Evolutionary conservation across 2,113 vertebrate genomes (phyloP), one percentile per base, ranked within the genome.

Genomic region (Eolophus roseicapilla): DNA sequence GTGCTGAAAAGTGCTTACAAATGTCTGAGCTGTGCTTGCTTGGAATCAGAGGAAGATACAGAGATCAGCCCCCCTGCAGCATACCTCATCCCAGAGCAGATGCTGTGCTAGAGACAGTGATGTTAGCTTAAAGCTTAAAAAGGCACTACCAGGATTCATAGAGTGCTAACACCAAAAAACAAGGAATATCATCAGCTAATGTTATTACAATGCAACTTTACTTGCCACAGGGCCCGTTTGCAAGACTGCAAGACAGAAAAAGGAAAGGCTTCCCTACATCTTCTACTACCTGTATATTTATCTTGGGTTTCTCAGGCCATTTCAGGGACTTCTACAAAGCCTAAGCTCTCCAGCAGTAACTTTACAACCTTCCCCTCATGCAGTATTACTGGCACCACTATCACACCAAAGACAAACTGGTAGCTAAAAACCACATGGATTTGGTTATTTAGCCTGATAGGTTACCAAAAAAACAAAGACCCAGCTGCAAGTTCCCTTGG

Each of bases 71-170:
- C 11, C 17, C 31, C 35, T 55, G 49, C 31, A 93, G 74, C n/a
- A 71, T 52, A 43, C 39, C 15, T 17, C 39, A 68, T 5, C 77
- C 52, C 37, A 82, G 50, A 83, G 41, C 43, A 84, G 65, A 39
- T 46, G 21, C 21, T 3, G 0, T 33, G 35, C 57, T 33, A 29
- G 24, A 86, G 39, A 19, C 13, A 77, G 44, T 1, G 21, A 17
- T 63, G 31, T 25, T 73, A n/a, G 46, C 57, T 31, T 44, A 62
- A 76, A 49, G 19, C 23, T 37, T 21, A 33, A 47, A 50, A 27
- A 0, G 47, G 28, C 25, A 71, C 25, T 23, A 1, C 12, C 0
- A 5, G 17, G 7, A 49, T 65, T 59, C 73, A 31, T 29, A n/a
- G 9, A 68, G 8, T 3, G 11, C 10, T 19, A 52, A 64, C 7